Base-by-base conservation (phyloP, 1,140 invertebrate species). In the Probaryconus sp. region DNA sequence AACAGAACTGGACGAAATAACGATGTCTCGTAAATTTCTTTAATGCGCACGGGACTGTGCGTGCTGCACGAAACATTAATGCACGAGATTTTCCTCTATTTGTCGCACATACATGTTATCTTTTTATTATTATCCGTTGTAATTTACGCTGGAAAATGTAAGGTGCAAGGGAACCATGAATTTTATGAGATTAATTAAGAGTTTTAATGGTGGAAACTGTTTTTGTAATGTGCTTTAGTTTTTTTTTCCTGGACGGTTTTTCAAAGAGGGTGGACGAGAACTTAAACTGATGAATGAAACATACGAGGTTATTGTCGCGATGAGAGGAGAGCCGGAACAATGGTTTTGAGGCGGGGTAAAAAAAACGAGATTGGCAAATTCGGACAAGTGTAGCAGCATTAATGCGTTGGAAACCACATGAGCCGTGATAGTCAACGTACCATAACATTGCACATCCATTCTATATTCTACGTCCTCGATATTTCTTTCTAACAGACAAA, bases 381-480 rank as follows among this genome's bases (percentile, higher is more conserved):
- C 48, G 38, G 37, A 18, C 16, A 45, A 38, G 10, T 47, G 13
- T 47, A 24, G 31, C 50, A 45, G 16, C 14, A 11, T 9, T 9
- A 63, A 56, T 35, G 51, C 48, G 33, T 45, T 43, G 43, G 61
- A 75, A 65, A 38, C 70, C 75, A 79, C 78, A 77, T 79, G 78
- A 79, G 64, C 80, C 83, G 79, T 81, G 81, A 51, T 76, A 80
- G 71, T 83, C 81, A 84, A 82, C 82, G 83, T 83, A 79, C 81
- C 79, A 79, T 83, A 83, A 83, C 81, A 81, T 85, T 83, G 80
- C 80, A 79, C 81, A 80, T 81, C 71, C 73, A 82, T 84, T 65
- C 79, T 55, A 43, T 61, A 76, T 51, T 63, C 37, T 16, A 45
- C 31, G 28, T 48, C 40, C 21, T 30, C 38, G 16, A 35, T 53